Evolutionary conservation across 1,140 invertebrate species (phyloP).

Genomic region (Macrosteles quadrilineatus): DNA sequence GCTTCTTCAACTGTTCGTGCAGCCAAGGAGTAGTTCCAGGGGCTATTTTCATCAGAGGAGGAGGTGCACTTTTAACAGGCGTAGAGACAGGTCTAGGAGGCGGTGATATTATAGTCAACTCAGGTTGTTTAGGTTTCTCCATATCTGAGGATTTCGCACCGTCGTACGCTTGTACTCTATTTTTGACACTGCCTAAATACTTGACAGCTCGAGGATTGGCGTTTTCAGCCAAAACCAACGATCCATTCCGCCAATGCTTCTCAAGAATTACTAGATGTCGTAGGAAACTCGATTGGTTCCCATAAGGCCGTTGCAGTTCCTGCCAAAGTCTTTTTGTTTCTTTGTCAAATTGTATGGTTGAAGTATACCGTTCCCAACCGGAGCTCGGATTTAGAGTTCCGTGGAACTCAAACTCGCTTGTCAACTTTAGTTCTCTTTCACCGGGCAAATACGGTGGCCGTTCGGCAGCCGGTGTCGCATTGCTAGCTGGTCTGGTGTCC

Average conservation of each 20-base stretch:
- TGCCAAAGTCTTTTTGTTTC: conserved; percentile 79
- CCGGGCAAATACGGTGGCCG: conserved; percentile 60
- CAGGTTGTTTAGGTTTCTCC: neutral
- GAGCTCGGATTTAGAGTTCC: conserved; percentile 28
- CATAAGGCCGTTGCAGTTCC: conserved; percentile 78
- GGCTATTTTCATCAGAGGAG: conserved; percentile 24
- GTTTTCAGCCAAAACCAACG: conserved; percentile 68
- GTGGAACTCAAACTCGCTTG: conserved; percentile 67
- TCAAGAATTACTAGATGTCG: conserved; percentile 77
- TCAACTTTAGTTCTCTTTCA: conserved; percentile 75
- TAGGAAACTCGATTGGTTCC: conserved; percentile 80
- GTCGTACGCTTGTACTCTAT: conserved; percentile 73
- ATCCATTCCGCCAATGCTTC: conserved; percentile 72
- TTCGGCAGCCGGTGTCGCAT: neutral
- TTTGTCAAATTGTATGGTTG: conserved; percentile 76
- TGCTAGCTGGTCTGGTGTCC: conserved; percentile 17
- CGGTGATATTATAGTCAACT: neutral
- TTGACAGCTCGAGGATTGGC: conserved; percentile 71
- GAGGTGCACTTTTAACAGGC: neutral
- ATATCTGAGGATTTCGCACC: conserved; percentile 37
- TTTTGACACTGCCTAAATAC: conserved; percentile 77
- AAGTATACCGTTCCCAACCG: conserved; percentile 73
- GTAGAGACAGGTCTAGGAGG: conserved; percentile 16
- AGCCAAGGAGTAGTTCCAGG: neutral
- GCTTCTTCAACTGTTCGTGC: neutral